These are phyloP conservation scores for Heterotis niloticus DNA, from an alignment of 2,113 vertebrate species.

Conservation along the genomic window DNA sequence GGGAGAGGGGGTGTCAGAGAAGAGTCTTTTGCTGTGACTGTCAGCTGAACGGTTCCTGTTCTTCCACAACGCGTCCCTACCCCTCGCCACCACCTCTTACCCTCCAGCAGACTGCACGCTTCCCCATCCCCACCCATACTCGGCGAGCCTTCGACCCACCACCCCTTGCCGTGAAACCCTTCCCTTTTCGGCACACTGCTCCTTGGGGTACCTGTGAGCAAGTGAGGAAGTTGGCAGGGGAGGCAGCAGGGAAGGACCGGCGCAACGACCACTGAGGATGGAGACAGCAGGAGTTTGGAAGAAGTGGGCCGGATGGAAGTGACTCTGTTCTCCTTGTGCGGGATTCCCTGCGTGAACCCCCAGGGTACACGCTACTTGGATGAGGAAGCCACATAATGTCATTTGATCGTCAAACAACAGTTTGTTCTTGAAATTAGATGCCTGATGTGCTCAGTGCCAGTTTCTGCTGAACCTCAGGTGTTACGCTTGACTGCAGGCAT, in stretches of 20 bases:
- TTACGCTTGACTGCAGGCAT: neutral
- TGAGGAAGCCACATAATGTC: neutral
- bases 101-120: neutral
- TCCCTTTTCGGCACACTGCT: too few species aligned
- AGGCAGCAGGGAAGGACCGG: neutral
- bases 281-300: neutral
- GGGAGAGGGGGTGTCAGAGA: neutral
- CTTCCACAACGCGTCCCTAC: neutral
- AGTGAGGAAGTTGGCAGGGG: too few species aligned
- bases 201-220: too few species aligned
- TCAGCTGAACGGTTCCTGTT: neutral
- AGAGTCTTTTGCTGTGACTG: neutral
- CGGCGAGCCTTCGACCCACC: too few species aligned
- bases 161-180: too few species aligned
- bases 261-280: neutral
- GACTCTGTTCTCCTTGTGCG: neutral
- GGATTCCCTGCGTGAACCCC: conserved; percentile 11
- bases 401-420: too few species aligned
- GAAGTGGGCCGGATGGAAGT: too few species aligned
- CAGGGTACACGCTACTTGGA: neutral
- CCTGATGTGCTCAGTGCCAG: neutral
- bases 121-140: too few species aligned
- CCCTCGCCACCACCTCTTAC: neutral
- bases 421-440: neutral
- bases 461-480: neutral